Evolutionary conservation across 2,113 vertebrate species (phyloP), one percentile per base, ranked within the genome.

Genomic region (Gallinago media): DNA sequence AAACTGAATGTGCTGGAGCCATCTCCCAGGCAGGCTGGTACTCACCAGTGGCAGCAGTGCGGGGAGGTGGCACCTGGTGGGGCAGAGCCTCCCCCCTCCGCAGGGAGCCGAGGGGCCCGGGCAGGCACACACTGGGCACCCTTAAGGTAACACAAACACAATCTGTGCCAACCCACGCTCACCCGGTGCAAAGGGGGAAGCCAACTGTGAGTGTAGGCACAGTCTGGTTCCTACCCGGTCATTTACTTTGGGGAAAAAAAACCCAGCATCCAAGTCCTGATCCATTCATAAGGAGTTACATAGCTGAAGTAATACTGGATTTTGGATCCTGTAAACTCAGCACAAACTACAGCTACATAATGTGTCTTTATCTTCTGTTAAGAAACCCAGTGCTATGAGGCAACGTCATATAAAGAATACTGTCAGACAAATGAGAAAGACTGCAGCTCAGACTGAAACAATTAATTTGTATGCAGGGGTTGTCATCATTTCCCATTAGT

Each of bases 111-210:
- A n/a, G 49, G 14, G 56, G 4, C 15, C 17, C 1, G 2, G 61
- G 44, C 32, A 67, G 40, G 70, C 40, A 40, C 4, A 2, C 2
- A 6, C 67, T 2, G 1, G 1, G 38, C 26, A 6, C 0, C 0
- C 36, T 2, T 7, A 12, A 19, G 4, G 12, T 4, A 3, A 9
- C 4, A 4, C 68, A 42, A 27, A 32, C 0, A 3, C 15, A 14
- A 9, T 8, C 36, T 56, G 49, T 13, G 7, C 23, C n/a, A 15
- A 11, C 18, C 26, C 40, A 29, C 4, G 3, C 34, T 6, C 2
- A 0, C 32, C 15, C 40, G 8, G 38, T 5, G 22, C 54, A 6
- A 17, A 58, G 44, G 27, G 15, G 8, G 21, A 76, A 59, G 2
- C 21, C 78, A 49, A 18, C 42, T 20, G 42, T 12, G 17, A 36